A percentile compares a stretch with the other conserved stretches of the same genome.
These are phyloP conservation scores for Teleopsis dalmanni DNA, from an alignment of 1,140 invertebrate species.

Conservation along the genomic window DNA sequence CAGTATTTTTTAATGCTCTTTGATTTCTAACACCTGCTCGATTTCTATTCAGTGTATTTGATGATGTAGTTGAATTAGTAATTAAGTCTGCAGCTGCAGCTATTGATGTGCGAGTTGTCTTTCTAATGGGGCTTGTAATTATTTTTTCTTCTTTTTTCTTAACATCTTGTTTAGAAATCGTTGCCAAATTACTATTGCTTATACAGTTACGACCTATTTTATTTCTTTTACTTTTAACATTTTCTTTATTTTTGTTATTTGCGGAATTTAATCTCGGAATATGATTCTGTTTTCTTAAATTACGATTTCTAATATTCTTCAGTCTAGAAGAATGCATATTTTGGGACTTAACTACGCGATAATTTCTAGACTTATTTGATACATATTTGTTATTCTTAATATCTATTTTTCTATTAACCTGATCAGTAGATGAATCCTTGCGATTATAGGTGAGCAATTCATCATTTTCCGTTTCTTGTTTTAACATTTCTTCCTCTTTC, in stretches of 20 bases:
- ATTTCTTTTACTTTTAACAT: conserved; percentile 16
- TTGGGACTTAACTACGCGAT: conserved; percentile 2
- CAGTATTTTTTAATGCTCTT: background rate
- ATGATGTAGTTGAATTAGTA: background rate
- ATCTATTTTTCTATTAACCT: conserved; percentile 57
- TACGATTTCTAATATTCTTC: no score
- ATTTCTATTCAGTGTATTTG: conserved; percentile 3
- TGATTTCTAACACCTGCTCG: conserved; percentile 14
- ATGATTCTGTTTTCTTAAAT: no score
- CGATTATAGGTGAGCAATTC: conserved; percentile 62
- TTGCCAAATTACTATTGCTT: conserved; percentile 11
- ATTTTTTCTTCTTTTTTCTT: background rate
- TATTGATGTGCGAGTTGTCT: conserved; percentile 36
- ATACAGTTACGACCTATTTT: background rate
- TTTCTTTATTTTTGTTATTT: background rate
- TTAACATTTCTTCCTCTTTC: conserved; percentile 61
- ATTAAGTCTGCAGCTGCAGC: conserved; percentile 19
- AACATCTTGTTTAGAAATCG: conserved; percentile 11
- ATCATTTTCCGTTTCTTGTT: conserved; percentile 56
- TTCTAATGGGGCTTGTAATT: conserved; percentile 24
- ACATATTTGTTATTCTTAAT: conserved; percentile 3
- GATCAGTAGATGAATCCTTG: conserved; percentile 63
- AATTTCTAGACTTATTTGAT: background rate
- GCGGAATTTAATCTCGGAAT: background rate
- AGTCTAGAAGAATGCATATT: background rate